A percentile compares a stretch with the other conserved stretches of the same genome.
These are phyloP conservation scores for Pachyramphus minor DNA, from an alignment of 2,113 vertebrate species.

Conservation along the genomic window DNA sequence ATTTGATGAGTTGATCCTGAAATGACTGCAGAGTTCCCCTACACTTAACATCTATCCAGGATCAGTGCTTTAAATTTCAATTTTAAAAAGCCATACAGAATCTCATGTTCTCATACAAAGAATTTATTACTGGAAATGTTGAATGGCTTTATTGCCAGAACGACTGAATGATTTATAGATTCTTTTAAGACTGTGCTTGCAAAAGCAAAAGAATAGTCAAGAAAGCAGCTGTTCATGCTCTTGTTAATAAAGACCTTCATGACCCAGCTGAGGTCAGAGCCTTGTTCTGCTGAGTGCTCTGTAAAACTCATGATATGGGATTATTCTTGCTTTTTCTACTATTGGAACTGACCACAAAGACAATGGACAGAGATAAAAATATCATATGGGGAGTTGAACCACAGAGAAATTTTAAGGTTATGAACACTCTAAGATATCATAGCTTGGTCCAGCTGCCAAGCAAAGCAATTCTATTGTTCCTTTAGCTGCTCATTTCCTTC, in stretches of 20 bases:
- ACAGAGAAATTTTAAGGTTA: slow-evolving; percentile 36
- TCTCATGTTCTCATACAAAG: background rate
- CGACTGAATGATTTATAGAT: slow-evolving; percentile 25
- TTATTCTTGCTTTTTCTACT: slow-evolving; percentile 29
- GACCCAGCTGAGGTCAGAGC: slow-evolving; percentile 46
- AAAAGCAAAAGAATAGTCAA: slow-evolving; percentile 11
- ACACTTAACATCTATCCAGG: background rate
- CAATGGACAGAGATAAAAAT: slow-evolving; percentile 5
- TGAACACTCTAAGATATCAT: background rate
- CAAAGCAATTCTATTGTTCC: slow-evolving; percentile 44
- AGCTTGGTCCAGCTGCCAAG: slow-evolving; percentile 38
- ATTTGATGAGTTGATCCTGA: background rate
- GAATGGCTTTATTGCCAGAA: slow-evolving; percentile 8
- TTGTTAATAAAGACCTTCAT: slow-evolving; percentile 40
- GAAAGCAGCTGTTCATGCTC: slow-evolving; percentile 41
- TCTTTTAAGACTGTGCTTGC: slow-evolving; percentile 19
- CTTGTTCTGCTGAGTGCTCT: background rate
- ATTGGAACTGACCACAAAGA: slow-evolving; percentile 30
- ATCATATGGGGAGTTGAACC: slow-evolving; percentile 9
- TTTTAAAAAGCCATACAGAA: background rate
- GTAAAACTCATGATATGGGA: slow-evolving; percentile 17
- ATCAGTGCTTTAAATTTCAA: background rate
- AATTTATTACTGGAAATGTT: slow-evolving; percentile 25
- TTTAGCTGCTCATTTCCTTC: slow-evolving; percentile 27
- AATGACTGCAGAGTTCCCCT: background rate